Evolutionary conservation across 2,113 vertebrate species (phyloP), one percentile per base, ranked within the genome.

Genomic region (Oophaga pumilio): DNA sequence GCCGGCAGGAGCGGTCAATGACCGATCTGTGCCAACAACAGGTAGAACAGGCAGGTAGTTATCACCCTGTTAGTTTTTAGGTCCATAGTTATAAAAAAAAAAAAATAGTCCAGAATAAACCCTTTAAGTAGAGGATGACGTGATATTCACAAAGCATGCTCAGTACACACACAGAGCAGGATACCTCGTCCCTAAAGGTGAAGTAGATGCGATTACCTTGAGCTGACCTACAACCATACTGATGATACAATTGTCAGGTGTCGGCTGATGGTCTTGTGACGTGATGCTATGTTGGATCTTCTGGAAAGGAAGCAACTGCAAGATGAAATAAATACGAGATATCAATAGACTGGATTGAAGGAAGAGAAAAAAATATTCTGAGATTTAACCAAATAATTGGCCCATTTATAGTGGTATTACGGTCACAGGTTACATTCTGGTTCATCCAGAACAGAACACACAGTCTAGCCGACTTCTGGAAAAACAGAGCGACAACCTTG

Each of bases 141-240:
- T 33, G 69, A 73, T 28, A 22, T 3, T 22, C 71, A 73, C 69
- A 50, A 74, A 8, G 17, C 71, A 50, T 74, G 17, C 71, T 0
- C 17, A 50, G 10, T 8, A 43, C 28, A 28, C 43, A n/a, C 62
- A 64, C n/a, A 8, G 11, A 49, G 4, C 33, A 74, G 4, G 33
- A 33, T 69, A 14, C n/a, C n/a, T 28, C 28, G 5, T 14, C 12
- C 66, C 6, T 49, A 15, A 15, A 6, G 69, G 15, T 66, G 68
- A 57, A 60, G 56, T 6, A 76, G n/a, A 24, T 18, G 59, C 26
- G 69, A 94, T 96, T 96, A 98, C 98, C 96, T 98, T 98, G 89
- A 99, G 96, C 92, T 99, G 98, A 92, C 98, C 98, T 93, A 99
- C 97, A 91, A 99, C 97, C 98, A 99, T 99, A 96, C 97, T 98